A percentile compares a stretch with the other conserved stretches of the same genome.
Evolutionary conservation across 1,140 invertebrate genomes (phyloP).

Genomic region (Zaprionus nigranus): DNA sequence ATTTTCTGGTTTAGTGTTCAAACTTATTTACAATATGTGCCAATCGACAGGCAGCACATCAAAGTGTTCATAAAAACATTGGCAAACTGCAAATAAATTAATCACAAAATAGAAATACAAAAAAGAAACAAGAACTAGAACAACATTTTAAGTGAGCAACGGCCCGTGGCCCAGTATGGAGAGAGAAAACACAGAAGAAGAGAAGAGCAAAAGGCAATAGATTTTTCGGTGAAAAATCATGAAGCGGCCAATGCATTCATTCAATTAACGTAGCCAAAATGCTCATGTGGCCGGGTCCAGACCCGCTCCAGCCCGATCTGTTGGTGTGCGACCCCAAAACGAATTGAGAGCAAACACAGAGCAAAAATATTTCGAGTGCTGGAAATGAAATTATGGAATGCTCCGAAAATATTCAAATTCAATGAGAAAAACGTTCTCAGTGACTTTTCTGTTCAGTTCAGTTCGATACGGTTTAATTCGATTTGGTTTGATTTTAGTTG

Average conservation of each 20-base stretch:
- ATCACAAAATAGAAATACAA: constrained; percentile 11
- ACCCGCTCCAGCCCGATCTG: constrained; percentile 9
- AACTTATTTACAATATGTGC: constrained; percentile 44
- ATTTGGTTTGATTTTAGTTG: constrained; percentile 37
- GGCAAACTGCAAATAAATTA: constrained; percentile 26
- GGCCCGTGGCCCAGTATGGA: constrained; percentile 10
- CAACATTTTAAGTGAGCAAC: constrained; percentile 16
- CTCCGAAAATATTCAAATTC: constrained; percentile 68
- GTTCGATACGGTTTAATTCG: constrained; percentile 45
- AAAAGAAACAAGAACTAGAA: not conserved
- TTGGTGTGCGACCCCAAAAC: constrained; percentile 16
- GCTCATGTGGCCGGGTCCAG: constrained; percentile 27
- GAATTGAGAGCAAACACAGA: constrained; percentile 39
- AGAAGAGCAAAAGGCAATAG: constrained; percentile 28
- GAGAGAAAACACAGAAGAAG: constrained; percentile 21
- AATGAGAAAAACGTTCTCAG: constrained; percentile 57
- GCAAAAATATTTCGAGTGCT: constrained; percentile 51
- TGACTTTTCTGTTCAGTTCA: constrained; percentile 2
- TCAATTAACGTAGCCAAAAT: constrained; percentile 69
- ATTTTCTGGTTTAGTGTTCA: constrained; percentile 11
- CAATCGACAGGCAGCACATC: constrained; percentile 50
- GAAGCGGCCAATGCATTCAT: constrained; percentile 62
- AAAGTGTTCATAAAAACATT: constrained; percentile 56
- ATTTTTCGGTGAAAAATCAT: constrained; percentile 58
- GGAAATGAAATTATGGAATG: constrained; percentile 75